A percentile compares a stretch with the other conserved stretches of the same genome.
Conservation (phyloP, 2,113 vertebrate genomes). For the Albula glossodonta region DNA sequence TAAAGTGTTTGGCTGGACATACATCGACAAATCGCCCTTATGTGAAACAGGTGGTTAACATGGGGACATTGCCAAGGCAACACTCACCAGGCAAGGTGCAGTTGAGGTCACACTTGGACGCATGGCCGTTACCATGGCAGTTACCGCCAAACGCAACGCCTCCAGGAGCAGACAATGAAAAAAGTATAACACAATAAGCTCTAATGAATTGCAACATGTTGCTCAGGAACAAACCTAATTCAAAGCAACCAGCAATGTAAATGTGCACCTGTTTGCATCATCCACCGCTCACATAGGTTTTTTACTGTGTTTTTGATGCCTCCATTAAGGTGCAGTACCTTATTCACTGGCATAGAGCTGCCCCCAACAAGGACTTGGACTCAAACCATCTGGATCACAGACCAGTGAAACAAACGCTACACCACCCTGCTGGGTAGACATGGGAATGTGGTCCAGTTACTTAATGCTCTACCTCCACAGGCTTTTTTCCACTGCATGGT, state of each 20-base stretch:
- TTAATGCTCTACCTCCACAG: no score
- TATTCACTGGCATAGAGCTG: neutral
- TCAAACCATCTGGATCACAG: neutral
- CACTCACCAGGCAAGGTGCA: constrained; percentile 84
- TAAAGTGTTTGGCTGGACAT: neutral
- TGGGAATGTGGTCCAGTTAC: no score
- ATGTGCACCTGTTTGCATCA: neutral
- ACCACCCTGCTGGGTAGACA: neutral
- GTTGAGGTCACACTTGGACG: constrained; percentile 74
- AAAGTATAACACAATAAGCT: neutral
- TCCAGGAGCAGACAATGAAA: constrained; percentile 55
- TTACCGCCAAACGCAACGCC: constrained; percentile 92
- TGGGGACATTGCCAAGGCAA: neutral
- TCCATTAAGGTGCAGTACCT: neutral
- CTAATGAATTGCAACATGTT: neutral
- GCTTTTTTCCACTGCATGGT: no score
- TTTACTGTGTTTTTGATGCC: neutral
- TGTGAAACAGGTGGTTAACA: neutral
- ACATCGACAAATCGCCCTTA: no score
- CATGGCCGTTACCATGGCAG: constrained; percentile 85
- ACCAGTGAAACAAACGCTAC: neutral
- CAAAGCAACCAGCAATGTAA: neutral
- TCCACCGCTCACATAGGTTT: no score
- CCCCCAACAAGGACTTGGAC: neutral
- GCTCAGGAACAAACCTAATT: neutral